Conservation (phyloP, 2,888 invertebrate genomes). For the Drosophila birchii region DNA sequence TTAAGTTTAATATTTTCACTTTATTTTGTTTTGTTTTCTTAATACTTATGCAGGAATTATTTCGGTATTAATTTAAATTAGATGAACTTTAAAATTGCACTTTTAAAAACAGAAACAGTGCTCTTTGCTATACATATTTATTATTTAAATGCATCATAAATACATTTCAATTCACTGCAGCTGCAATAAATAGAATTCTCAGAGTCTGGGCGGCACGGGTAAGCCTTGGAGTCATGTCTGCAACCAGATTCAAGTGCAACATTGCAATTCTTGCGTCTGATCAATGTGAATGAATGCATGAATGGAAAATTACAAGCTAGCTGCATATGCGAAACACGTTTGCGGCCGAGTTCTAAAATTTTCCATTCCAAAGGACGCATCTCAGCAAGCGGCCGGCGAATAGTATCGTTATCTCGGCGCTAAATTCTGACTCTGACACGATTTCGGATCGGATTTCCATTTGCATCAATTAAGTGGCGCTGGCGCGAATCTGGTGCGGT, state of each 20-base stretch:
- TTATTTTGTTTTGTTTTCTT: not conserved
- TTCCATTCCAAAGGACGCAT: conserved; percentile 63
- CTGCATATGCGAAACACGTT: conserved; percentile 56
- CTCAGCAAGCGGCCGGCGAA: conserved; percentile 11
- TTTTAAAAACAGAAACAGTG: not conserved
- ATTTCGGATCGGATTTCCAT: conserved; percentile 35
- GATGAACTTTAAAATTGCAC: not conserved
- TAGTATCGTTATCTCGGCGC: conserved; percentile 50
- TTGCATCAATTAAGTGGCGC: conserved; percentile 43
- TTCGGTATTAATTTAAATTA: not conserved
- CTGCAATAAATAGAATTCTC: not conserved
- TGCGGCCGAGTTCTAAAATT: conserved; percentile 56
- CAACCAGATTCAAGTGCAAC: conserved; percentile 69
- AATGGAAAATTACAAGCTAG: conserved; percentile 64
- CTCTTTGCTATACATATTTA: not conserved
- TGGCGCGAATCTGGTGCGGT: conserved; percentile 29
- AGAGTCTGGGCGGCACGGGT: conserved; percentile 4
- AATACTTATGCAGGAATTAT: not conserved
- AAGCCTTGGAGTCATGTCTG: conserved; percentile 22
- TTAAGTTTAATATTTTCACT: not conserved
- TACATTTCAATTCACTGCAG: not conserved
- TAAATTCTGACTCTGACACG: conserved; percentile 62
- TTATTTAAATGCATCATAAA: not conserved
- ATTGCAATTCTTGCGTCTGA: conserved; percentile 59
- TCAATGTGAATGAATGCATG: conserved; percentile 17